A percentile compares a stretch with the other conserved stretches of the same genome.
These are phyloP conservation scores for Bostrychus sinensis DNA, from an alignment of 2,113 vertebrate species.

Conservation along the genomic window DNA sequence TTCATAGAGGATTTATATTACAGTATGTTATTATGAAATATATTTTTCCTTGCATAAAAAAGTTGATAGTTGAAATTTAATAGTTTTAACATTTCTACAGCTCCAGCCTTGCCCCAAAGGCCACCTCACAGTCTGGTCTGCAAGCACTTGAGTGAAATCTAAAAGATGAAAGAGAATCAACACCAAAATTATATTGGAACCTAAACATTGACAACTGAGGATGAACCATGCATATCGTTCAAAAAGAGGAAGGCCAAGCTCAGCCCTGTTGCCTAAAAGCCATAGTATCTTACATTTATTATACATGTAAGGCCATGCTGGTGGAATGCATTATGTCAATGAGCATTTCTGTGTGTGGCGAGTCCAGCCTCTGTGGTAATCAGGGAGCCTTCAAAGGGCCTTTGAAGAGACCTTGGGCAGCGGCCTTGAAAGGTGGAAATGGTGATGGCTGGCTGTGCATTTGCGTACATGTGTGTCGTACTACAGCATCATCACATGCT, in stretches of 20 bases:
- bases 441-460: conserved; percentile 34
- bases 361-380: conserved; percentile 31
- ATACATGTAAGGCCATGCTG: background rate
- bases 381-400: conserved; percentile 42
- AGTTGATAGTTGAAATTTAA: no score
- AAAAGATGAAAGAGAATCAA: no score
- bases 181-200: no score
- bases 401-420: conserved; percentile 47
- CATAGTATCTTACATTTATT: background rate
- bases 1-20: no score
- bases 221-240: no score
- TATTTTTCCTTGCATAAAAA: no score
- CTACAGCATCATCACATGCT: conserved; percentile 29
- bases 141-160: no score
- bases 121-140: no score
- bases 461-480: conserved; percentile 7
- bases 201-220: no score
- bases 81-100: no score
- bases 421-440: conserved; percentile 46
- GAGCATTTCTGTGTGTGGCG: background rate
- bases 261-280: background rate
- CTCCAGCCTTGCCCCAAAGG: no score
- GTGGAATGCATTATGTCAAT: background rate
- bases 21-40: no score
- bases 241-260: background rate